Evolutionary conservation across 2,797 vertebrate genomes (phyloP), one percentile per base, ranked within the genome.

Genomic region (Chaetophractus vellerosus): DNA sequence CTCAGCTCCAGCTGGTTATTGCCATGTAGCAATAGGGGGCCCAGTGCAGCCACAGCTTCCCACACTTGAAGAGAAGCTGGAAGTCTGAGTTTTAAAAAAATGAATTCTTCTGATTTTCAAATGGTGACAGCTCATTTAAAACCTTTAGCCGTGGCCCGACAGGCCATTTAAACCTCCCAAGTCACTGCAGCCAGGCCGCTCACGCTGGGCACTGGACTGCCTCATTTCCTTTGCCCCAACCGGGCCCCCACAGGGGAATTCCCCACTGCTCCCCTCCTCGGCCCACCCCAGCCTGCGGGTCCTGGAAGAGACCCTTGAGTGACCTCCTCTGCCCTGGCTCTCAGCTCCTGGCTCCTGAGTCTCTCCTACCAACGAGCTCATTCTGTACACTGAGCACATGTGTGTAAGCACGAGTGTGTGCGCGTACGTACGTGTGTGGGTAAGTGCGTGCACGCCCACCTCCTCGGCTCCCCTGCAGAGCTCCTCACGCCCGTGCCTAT

Each of bases 1-100:
- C 92, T 52, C 28, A 2, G 23, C 36, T 45, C 76, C 36, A n/a
- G 85, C 18, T 8, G 31, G 82, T 28, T 45, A 48, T 10, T 31
- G 63, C 21, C 10, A 12, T 4, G 1, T 11, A 7, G 64, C 59
- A 19, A 23, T 0, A 1, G 1, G 7, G 57, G 15, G 1, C 6
- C 18, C 75, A 3, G 50, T 0, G 48, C 26, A 61, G n/a, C 59
- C 55, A 41, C 0, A 14, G 41, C 50, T 23, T 59, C 76, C 68
- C 48, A 45, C 1, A 2, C 41, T 31, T 71, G 52, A 26, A 57
- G 45, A 83, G 68, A 72, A 41, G 23, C 50, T 50, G 28, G 28
- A 79, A 81, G 61, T 69, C 66, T 33, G 57, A 4, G 38, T 33
- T 71, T 75, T 81, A 38, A 28, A 71, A 45, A 57, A 18, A 63